Evolutionary conservation across 2,888 invertebrate species (phyloP), one percentile per base, ranked within the genome.

Genomic region (Machimus atricapillus): DNA sequence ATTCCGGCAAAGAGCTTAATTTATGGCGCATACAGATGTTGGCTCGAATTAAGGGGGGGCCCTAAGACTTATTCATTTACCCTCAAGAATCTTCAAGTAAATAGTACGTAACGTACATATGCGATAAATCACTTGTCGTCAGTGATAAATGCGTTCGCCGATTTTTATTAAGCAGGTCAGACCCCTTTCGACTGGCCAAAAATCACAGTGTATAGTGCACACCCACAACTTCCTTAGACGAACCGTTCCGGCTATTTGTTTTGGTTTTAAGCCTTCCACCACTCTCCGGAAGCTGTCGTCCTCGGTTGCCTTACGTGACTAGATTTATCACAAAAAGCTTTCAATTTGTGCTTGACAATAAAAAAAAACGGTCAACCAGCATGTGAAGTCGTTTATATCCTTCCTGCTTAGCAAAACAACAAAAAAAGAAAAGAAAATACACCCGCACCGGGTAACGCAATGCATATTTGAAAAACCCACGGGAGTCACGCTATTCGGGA

Each of bases 71-170:
- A 79, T 79, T 27, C 79, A 79, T 79, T 52, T 52, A 46, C 27
- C 52, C 79, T 79, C 52, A 79, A 46, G 79, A 46, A 79, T 79
- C 79, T 56, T 52, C 52, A 52, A 56, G 79, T 79, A 79, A 79
- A 79, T 79, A 46, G 46, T 79, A 12, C 27, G 52, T 3, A 40
- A 27, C 46, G 40, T 79, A 79, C 31, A 76, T 74, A 76, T 31
- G 34, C 52, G 23, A 79, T 79, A 79, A 79, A 79, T 79, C 79
- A 79, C 79, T 23, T 31, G 27, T 52, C n/a, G 79, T 34, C 79
- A 79, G 79, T 79, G 79, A 79, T 79, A 79, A 79, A 79, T 79
- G 79, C 79, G 23, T 52, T 79, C 79, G n/a, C 52, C 27, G 40
- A 52, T 79, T 79, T 40, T 79, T 79, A 79, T 79, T 56, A 79